Evolutionary conservation across 2,888 invertebrate genomes (phyloP), one percentile per base, ranked within the genome.

Genomic region (Zaprionus obscuricornis): DNA sequence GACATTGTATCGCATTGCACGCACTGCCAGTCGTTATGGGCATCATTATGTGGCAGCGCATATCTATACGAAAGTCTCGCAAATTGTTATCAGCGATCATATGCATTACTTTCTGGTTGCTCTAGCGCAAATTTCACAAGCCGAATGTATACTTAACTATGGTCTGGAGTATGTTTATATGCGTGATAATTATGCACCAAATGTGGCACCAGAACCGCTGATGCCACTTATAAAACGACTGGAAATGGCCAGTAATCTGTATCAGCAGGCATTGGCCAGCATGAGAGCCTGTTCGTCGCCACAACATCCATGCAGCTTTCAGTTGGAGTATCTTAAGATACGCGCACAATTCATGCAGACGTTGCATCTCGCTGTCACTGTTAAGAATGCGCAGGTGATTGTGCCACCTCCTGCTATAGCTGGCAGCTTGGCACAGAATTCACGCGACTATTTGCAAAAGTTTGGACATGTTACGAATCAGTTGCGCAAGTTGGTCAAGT

Each of bases 321-420:
- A 95, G 87, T 92, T 94, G 31, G 95, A 96, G 86, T 96, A 95
- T 87, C 92, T 95, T 13, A 92, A 93, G 64, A 92, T 97, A 27
- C 92, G 97, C 0, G 94, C 94, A 0, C 93, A 93, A 81, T 94
- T 95, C 84, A 91, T 97, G 3, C 94, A 95, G 66, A 92, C 92
- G 0, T 85, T 92, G 0, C 88, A 88, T 4, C 81, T 88, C 51
- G 88, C 90, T 0, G 90, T 90, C 1, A 89, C 90, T 0, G 91
- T 91, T 0, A 87, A 91, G 66, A 88, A 91, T 10, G 91, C 91
- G 0, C 90, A 90, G 64, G 96, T 96, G 84, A 96, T 97, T 57
- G 96, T 97, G 56, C 98, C 98, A 18, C 97, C 98, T 27, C 97
- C 98, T 0, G 97, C 97, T 0, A 96, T 97, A 51, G 97, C 98